Percentiles rank a stretch among this genome's conserved stretches.
These are phyloP conservation scores for Tribolium castaneum DNA, from an alignment of 1,140 invertebrate genomes.

Conservation along the genomic window DNA sequence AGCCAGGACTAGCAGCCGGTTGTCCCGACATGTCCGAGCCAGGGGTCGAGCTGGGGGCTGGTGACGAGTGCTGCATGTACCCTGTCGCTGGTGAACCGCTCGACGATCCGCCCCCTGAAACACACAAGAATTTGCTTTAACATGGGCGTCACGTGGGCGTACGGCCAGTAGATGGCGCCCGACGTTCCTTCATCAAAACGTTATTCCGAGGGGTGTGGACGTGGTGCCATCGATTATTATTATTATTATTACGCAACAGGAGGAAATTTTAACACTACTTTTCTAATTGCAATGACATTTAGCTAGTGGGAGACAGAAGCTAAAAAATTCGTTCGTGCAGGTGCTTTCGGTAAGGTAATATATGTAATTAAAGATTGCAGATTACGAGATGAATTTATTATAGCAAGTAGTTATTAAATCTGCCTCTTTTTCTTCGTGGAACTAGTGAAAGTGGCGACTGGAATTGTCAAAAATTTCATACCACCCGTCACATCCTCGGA, in stretches of 20 bases:
- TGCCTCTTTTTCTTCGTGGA: background rate
- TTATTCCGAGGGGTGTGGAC: background rate
- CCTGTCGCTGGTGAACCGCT: conserved; percentile 61
- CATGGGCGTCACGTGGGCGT: background rate
- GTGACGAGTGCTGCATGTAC: conserved; percentile 63
- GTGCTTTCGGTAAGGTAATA: background rate
- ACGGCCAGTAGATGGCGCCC: background rate
- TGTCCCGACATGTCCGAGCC: conserved; percentile 63
- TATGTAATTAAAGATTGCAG: conserved; percentile 16
- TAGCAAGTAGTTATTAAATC: background rate
- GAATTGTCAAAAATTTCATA: background rate
- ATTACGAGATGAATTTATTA: conserved; percentile 21
- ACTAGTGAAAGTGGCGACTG: background rate
- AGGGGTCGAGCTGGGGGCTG: conserved; percentile 62
- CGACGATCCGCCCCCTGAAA: conserved; percentile 62
- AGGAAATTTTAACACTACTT: background rate
- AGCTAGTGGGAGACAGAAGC: background rate
- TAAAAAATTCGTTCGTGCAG: background rate
- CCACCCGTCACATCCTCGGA: background rate
- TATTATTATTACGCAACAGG: too few species aligned
- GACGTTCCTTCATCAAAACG: background rate
- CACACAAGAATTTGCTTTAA: conserved; percentile 11
- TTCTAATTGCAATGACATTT: background rate
- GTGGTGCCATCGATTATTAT: background rate
- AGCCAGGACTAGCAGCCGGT: conserved; percentile 60